Percentiles rank a stretch among this genome's conserved stretches.
Evolutionary conservation across 2,113 vertebrate species (phyloP).

Genomic region (Poecilia latipinna): DNA sequence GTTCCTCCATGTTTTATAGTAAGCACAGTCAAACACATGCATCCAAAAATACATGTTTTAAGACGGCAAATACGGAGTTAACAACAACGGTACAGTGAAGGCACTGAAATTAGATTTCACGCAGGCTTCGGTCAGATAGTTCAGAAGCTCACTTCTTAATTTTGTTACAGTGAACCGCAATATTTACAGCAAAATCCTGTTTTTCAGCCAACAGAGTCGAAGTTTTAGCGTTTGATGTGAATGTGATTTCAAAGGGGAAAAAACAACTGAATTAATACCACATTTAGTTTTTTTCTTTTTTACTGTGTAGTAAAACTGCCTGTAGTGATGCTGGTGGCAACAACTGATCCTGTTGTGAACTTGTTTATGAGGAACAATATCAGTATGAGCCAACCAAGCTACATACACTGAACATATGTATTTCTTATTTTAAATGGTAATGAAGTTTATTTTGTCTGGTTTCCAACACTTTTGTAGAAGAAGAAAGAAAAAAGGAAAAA

Average conservation of each 20-base stretch:
- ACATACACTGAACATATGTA: conserved; percentile 26
- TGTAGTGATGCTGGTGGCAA: conserved; percentile 42
- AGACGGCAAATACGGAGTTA: conserved; percentile 11
- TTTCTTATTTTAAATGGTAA: conserved; percentile 21
- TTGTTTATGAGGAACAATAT: conserved; percentile 18
- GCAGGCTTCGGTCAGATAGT: conserved; percentile 2
- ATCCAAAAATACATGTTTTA: conserved; percentile 11
- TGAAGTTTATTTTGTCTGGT: conserved; percentile 16
- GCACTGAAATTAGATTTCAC: conserved; percentile 29
- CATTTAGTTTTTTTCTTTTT: conserved; percentile 18
- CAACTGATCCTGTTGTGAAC: conserved; percentile 33
- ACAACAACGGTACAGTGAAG: conserved; percentile 29
- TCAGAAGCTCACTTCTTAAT: neutral
- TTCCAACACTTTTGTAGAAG: neutral
- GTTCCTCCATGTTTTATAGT: neutral
- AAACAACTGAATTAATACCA: conserved; percentile 20
- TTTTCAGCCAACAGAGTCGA: neutral
- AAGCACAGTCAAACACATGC: conserved; percentile 5
- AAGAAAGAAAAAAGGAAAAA: too few species aligned
- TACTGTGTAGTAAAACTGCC: conserved; percentile 32
- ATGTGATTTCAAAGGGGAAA: conserved; percentile 1
- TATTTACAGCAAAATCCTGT: conserved; percentile 9
- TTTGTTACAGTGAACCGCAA: neutral
- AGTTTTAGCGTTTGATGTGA: conserved; percentile 5
- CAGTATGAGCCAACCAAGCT: conserved; percentile 23